Evolutionary conservation across 2,888 invertebrate genomes (phyloP).

Genomic region (Drosophila parthenogenetica): DNA sequence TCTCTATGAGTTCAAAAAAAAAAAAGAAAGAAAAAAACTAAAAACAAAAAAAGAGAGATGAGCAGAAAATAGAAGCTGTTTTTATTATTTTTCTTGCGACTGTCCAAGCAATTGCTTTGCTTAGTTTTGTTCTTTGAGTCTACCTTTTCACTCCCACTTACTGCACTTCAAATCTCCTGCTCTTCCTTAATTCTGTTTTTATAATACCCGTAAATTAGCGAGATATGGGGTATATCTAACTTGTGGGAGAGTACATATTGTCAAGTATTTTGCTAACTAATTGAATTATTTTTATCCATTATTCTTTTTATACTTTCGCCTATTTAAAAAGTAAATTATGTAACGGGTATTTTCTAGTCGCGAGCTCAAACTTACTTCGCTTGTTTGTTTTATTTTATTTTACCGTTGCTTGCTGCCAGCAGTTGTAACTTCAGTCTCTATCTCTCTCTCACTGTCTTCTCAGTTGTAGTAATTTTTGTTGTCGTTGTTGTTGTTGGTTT

Average conservation of each 20-base stretch:
- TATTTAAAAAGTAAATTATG: neutral
- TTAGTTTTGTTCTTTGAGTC: slow-evolving; percentile 1
- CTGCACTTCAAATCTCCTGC: neutral
- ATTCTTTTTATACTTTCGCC: neutral
- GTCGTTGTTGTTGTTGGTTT: slow-evolving; percentile 1
- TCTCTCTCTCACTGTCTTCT: neutral
- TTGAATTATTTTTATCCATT: neutral
- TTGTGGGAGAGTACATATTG: neutral
- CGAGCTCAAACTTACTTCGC: neutral
- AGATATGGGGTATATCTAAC: neutral
- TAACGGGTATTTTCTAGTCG: neutral
- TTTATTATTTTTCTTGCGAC: slow-evolving; percentile 26
- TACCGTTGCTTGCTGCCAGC: slow-evolving; percentile 5
- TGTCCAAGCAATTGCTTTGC: slow-evolving; percentile 19
- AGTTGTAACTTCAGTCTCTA: slow-evolving; percentile 31
- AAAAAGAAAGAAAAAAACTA: slow-evolving; percentile 10
- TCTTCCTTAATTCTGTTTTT: neutral
- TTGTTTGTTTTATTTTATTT: neutral
- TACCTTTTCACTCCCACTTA: neutral
- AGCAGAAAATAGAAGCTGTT: neutral
- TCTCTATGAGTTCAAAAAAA: slow-evolving; percentile 19
- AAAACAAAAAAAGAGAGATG: no score
- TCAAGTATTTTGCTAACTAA: no score
- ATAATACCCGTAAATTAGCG: neutral
- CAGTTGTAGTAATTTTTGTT: slow-evolving; percentile 28